Percentiles rank a stretch among this genome's conserved stretches.
Evolutionary conservation across 2,797 vertebrate genomes (phyloP).

Genomic region (Heteromormyrus szaboi): DNA sequence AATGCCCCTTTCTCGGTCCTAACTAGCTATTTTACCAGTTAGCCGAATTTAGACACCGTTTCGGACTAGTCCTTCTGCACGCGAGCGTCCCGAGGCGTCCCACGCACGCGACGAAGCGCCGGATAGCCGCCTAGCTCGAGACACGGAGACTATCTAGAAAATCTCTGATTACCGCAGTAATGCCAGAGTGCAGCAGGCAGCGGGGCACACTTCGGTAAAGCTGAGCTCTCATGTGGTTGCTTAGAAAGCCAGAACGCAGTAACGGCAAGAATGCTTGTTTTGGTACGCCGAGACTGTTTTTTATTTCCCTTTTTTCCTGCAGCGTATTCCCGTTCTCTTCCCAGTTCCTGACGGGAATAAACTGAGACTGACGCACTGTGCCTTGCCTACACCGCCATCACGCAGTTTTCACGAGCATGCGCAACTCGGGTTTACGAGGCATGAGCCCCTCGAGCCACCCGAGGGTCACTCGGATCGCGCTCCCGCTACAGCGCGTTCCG

Average conservation of each 20-base stretch:
- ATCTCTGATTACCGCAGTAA: slow-evolving; percentile 20
- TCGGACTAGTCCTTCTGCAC: not conserved
- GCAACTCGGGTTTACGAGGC: slow-evolving; percentile 19
- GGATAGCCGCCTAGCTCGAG: not conserved
- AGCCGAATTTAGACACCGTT: not conserved
- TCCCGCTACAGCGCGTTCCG: not conserved
- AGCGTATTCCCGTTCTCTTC: slow-evolving; percentile 7
- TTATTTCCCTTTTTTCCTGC: not conserved
- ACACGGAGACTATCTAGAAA: not conserved
- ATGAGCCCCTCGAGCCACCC: not conserved
- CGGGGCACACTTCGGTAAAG: slow-evolving; percentile 7
- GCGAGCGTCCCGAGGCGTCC: not conserved
- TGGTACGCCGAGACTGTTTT: not conserved
- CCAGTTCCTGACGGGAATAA: slow-evolving; percentile 14
- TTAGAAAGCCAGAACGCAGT: not conserved
- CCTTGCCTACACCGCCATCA: slow-evolving; percentile 32
- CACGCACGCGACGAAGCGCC: not conserved
- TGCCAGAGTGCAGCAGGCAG: slow-evolving; percentile 17
- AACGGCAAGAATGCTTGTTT: not conserved
- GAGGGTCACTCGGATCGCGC: not conserved
- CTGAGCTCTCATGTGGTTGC: slow-evolving; percentile 27
- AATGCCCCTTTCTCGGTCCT: not conserved
- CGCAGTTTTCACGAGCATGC: slow-evolving; percentile 27
- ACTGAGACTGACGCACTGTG: not conserved
- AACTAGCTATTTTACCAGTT: not conserved